Percentiles rank a stretch among this genome's conserved stretches.
These are phyloP conservation scores for Aphelenchoides besseyi DNA, from an alignment of 1,140 invertebrate genomes.

Conservation along the genomic window DNA sequence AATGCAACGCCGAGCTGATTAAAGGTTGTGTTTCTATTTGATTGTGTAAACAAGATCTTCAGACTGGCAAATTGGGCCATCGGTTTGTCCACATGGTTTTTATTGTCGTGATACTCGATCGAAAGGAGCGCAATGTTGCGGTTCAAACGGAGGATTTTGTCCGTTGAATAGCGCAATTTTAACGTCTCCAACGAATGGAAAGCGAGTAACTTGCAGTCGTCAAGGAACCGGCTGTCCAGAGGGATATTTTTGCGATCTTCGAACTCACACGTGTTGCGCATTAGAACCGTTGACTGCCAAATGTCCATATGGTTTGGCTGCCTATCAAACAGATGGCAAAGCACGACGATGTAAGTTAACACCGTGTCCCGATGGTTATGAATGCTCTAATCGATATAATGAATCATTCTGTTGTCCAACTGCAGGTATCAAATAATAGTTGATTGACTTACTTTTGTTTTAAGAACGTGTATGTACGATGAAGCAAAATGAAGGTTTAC, in stretches of 20 bases:
- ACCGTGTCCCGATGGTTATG: neutral
- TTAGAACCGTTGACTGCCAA: slow-evolving; percentile 11
- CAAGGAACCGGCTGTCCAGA: slow-evolving; percentile 13
- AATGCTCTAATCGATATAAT: neutral
- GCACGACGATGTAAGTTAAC: neutral
- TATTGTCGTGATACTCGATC: neutral
- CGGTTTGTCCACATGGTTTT: slow-evolving; percentile 3
- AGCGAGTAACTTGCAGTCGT: neutral
- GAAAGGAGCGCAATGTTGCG: slow-evolving; percentile 5
- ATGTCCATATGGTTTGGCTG: slow-evolving; percentile 1
- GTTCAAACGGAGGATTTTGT: slow-evolving; percentile 3
- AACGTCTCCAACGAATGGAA: neutral
- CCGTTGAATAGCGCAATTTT: neutral
- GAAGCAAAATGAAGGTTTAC: neutral
- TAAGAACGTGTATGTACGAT: neutral
- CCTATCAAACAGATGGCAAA: neutral
- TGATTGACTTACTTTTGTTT: slow-evolving; percentile 9
- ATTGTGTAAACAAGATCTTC: neutral
- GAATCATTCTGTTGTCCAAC: slow-evolving; percentile 12
- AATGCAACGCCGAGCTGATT: neutral
- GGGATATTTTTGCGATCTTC: neutral
- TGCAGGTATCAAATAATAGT: neutral
- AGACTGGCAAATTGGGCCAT: neutral
- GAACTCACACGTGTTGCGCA: slow-evolving; percentile 4
- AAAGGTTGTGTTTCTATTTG: neutral